Conservation (phyloP, 2,888 invertebrate species). For the Leucania comma region DNA sequence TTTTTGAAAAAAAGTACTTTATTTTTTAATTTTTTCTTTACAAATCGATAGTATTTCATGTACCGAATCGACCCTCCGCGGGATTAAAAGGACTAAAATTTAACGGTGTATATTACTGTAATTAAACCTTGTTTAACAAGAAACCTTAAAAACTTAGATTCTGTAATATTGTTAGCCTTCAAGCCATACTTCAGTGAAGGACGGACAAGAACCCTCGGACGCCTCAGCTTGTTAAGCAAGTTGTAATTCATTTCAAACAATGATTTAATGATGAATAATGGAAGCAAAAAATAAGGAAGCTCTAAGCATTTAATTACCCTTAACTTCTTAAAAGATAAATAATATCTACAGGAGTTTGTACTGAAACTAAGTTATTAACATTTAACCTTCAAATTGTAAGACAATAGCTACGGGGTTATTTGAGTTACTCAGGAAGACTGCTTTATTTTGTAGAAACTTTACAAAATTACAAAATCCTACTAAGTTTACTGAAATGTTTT, state of each 20-base stretch:
- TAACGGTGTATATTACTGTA: too few relatives aligned
- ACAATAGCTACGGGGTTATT: constrained; percentile 32
- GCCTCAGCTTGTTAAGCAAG: constrained; percentile 12
- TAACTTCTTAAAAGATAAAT: constrained; percentile 28
- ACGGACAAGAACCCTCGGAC: constrained; percentile 17
- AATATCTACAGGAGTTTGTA: constrained; percentile 15
- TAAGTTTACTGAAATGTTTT: background rate
- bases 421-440: background rate
- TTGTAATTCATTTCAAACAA: constrained; percentile 19
- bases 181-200: constrained; percentile 21
- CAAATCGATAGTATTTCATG: too few relatives aligned
- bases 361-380: constrained; percentile 16
- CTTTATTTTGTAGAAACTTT: constrained; percentile 10
- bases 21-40: too few relatives aligned
- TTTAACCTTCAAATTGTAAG: constrained; percentile 14
- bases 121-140: constrained; percentile 25
- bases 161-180: constrained; percentile 35
- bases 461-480: background rate
- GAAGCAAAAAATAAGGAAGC: constrained; percentile 6
- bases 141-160: constrained; percentile 15
- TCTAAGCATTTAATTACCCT: constrained; percentile 16
- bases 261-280: constrained; percentile 18
- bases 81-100: too few relatives aligned
- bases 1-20: too few relatives aligned
- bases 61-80: too few relatives aligned